A percentile compares a stretch with the other conserved stretches of the same genome.
These are phyloP conservation scores for Diuraphis noxia DNA, from an alignment of 1,140 invertebrate species.

Conservation along the genomic window DNA sequence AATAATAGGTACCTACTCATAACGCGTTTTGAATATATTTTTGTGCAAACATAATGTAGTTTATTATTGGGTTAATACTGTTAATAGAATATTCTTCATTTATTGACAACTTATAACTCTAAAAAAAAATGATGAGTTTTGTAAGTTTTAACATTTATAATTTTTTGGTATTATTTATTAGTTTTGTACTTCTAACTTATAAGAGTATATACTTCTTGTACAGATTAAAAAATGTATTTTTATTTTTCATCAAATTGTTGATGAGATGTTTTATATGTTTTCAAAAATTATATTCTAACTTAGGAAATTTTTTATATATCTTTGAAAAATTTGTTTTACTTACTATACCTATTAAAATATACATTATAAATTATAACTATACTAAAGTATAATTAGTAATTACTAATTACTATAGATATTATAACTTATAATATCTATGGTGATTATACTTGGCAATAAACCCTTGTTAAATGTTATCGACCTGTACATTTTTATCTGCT, in stretches of 20 bases:
- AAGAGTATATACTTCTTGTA: not conserved
- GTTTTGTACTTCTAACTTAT: too few species aligned
- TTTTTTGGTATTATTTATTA: not conserved
- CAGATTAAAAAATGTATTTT: not conserved
- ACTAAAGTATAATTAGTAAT: too few species aligned
- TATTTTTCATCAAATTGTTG: not conserved
- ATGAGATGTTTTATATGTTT: not conserved
- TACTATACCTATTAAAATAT: not conserved
- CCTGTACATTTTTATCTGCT: slow-evolving; percentile 15
- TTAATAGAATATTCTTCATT: not conserved
- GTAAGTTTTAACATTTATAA: too few species aligned
- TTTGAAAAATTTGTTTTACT: not conserved
- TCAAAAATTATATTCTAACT: not conserved
- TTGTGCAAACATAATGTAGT: not conserved
- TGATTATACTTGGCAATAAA: not conserved
- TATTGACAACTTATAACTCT: too few species aligned
- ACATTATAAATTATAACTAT: too few species aligned
- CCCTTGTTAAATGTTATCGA: not conserved
- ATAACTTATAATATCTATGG: not conserved
- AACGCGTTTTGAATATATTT: not conserved
- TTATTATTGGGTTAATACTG: not conserved
- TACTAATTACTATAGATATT: too few species aligned
- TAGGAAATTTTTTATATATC: not conserved
- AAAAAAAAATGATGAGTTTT: too few species aligned
- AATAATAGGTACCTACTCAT: not conserved